Percentiles rank a stretch among this genome's conserved stretches.
These are phyloP conservation scores for Ceratina japonica DNA, from an alignment of 1,140 invertebrate genomes.

Conservation along the genomic window DNA sequence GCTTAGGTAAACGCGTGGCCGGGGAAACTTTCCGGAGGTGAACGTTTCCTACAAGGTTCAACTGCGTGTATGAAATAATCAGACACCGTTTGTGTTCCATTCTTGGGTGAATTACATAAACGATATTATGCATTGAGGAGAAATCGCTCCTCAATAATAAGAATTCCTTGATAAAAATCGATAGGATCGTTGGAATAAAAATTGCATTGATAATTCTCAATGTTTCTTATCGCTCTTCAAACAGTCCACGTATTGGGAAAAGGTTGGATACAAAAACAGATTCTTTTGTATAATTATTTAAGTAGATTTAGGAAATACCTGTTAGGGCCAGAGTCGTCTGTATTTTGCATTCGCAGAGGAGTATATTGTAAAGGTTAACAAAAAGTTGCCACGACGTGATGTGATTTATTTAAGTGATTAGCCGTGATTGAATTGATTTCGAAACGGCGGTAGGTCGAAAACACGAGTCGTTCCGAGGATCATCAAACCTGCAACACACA, in stretches of 20 bases:
- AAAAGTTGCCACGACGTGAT: background rate
- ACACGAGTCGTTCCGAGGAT: constrained; percentile 27
- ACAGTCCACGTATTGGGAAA: background rate
- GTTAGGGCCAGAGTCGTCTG: background rate
- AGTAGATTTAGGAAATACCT: background rate
- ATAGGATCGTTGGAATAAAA: background rate
- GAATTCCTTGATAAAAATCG: background rate
- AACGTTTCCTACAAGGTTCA: background rate
- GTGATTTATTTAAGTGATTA: background rate
- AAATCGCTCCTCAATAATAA: background rate
- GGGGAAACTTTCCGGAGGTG: background rate
- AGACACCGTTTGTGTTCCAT: too few species aligned
- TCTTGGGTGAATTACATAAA: background rate
- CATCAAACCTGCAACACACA: constrained; percentile 22
- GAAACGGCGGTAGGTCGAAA: constrained; percentile 40
- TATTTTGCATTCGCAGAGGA: constrained; percentile 1
- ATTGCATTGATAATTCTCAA: background rate
- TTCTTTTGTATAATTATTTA: background rate
- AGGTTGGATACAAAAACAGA: background rate
- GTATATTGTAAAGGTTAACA: background rate
- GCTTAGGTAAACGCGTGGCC: background rate
- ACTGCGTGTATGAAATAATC: too few species aligned
- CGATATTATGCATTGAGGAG: too few species aligned
- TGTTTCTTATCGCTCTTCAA: background rate
- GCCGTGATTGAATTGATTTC: constrained; percentile 32